A percentile compares a stretch with the other conserved stretches of the same genome.
Conservation (phyloP, 2,888 invertebrate species). For the Amiota minor region DNA sequence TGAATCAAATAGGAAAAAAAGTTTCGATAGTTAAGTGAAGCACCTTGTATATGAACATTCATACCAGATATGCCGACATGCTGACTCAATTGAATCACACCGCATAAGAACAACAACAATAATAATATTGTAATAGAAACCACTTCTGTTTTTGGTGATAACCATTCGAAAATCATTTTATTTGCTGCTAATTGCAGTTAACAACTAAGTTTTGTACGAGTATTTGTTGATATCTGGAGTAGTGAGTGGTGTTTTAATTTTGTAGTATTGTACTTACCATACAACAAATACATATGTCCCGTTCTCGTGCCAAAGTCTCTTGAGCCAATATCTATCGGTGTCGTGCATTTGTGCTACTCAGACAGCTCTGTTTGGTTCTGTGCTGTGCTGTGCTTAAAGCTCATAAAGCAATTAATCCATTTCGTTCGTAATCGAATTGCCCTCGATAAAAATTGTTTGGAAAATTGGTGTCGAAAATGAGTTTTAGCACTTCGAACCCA, state of each 20-base stretch:
- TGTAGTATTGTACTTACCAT: not conserved
- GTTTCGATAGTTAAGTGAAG: too few relatives aligned
- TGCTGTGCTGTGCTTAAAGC: constrained; percentile 31
- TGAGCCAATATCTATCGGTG: not conserved
- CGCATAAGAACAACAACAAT: not conserved
- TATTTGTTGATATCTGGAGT: not conserved
- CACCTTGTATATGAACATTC: not conserved
- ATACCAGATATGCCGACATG: not conserved
- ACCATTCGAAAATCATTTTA: constrained; percentile 66
- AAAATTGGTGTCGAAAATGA: not conserved
- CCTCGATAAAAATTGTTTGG: not conserved
- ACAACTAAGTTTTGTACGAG: constrained; percentile 50
- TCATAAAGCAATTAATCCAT: constrained; percentile 65
- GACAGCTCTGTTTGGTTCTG: not conserved
- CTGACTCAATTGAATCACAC: not conserved
- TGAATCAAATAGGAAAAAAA: too few relatives aligned
- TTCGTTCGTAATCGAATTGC: constrained; percentile 7
- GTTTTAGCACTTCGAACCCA: too few relatives aligned
- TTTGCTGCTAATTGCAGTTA: constrained; percentile 67
- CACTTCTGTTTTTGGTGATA: constrained; percentile 48
- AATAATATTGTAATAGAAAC: not conserved
- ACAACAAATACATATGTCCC: too few relatives aligned
- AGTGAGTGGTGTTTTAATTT: not conserved
- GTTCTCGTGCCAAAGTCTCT: too few relatives aligned
- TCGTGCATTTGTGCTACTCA: not conserved